Conservation (phyloP, 2,797 vertebrate species). For the Sebastes itinus region DNA sequence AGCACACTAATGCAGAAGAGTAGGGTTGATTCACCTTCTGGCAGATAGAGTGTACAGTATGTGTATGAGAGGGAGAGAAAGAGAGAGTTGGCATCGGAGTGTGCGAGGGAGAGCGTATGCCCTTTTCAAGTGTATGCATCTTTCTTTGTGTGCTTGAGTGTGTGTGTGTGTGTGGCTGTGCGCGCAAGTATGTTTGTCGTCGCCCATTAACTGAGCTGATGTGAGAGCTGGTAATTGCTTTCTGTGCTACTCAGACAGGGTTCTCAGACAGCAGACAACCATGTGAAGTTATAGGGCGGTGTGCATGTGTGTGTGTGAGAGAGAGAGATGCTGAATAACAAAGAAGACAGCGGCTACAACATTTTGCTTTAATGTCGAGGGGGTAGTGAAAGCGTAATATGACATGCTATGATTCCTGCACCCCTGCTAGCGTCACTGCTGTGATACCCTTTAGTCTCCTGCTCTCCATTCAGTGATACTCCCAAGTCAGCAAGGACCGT, state of each 20-base stretch:
- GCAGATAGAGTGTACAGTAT: constrained; percentile 20
- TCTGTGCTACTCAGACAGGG: constrained; percentile 52
- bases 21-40: constrained; percentile 56
- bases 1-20: constrained; percentile 52
- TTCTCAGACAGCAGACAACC: constrained; percentile 45
- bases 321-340: constrained; percentile 4
- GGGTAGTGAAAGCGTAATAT: constrained; percentile 28
- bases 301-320: neutral
- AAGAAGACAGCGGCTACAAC: constrained; percentile 26
- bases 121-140: constrained; percentile 49
- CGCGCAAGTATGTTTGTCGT: constrained; percentile 39
- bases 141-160: constrained; percentile 29
- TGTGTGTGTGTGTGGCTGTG: neutral
- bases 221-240: constrained; percentile 68
- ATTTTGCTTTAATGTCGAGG: constrained; percentile 44
- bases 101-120: constrained; percentile 25
- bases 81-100: constrained; percentile 13
- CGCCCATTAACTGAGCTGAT: constrained; percentile 54
- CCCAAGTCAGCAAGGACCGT: constrained; percentile 17
- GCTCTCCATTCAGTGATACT: constrained; percentile 17
- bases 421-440: constrained; percentile 6
- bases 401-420: constrained; percentile 23
- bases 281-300: constrained; percentile 28
- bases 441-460: constrained; percentile 6
- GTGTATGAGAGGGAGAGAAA: constrained; percentile 20